Percentiles rank a stretch among this genome's conserved stretches.
Evolutionary conservation across 2,888 invertebrate species (phyloP).

Genomic region (Ornithoptera alexandrae): DNA sequence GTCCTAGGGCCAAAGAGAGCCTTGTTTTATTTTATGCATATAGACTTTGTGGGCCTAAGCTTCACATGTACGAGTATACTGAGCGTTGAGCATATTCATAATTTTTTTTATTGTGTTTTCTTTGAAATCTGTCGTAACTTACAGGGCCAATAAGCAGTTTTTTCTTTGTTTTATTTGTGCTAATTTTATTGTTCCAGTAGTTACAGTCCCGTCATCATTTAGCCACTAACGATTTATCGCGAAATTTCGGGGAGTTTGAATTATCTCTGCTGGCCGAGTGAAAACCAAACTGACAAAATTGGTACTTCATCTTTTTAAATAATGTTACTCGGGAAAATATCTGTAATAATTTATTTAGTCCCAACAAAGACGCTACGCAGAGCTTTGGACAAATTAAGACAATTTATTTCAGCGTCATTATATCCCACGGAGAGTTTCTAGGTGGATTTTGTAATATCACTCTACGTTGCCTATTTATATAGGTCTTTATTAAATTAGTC

Average conservation of each 20-base stretch:
- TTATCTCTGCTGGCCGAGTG: slow-evolving; percentile 2
- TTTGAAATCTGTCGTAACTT: too few species aligned
- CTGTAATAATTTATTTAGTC: slow-evolving; percentile 52
- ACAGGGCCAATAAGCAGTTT: too few species aligned
- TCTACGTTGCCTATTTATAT: slow-evolving; percentile 60
- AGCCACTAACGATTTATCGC: not conserved
- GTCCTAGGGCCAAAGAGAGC: not conserved
- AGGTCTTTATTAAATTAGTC: slow-evolving; percentile 41
- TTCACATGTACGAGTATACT: too few species aligned
- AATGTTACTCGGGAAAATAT: slow-evolving; percentile 45
- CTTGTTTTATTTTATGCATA: not conserved
- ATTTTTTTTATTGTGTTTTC: too few species aligned
- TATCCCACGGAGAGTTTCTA: slow-evolving; percentile 55
- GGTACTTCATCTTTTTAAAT: slow-evolving; percentile 28
- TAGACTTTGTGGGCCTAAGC: not conserved
- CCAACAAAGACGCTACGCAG: slow-evolving; percentile 45
- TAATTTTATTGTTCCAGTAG: too few species aligned
- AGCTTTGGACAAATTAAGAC: slow-evolving; percentile 53
- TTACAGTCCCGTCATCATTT: too few species aligned
- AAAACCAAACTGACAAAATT: slow-evolving; percentile 15
- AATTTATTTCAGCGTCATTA: slow-evolving; percentile 66
- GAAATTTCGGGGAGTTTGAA: not conserved
- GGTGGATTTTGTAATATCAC: slow-evolving; percentile 55
- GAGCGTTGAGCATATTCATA: too few species aligned
- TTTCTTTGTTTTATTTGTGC: too few species aligned